Base-by-base conservation (phyloP, 2,888 invertebrate genomes). In the Meiosimyza decipiens region DNA sequence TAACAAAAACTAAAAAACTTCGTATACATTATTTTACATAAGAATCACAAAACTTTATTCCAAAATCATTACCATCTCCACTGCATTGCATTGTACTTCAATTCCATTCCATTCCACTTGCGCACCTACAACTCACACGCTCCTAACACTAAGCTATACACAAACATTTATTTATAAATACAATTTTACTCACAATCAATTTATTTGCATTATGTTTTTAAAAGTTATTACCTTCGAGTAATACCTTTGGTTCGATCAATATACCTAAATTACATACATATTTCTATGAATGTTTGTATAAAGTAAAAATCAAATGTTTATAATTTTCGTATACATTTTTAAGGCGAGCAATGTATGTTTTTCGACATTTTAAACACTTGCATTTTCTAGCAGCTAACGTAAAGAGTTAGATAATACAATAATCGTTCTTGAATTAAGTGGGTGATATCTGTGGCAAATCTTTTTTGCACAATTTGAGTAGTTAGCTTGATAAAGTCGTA, bases 11-110 rank as follows among this genome's bases (percentile, higher is more conserved):
- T 47, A 16, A 63, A 12, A 64, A 64, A 13, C 11, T 77, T 82
- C 83, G 83, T 81, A 81, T 81, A 81, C 83, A 79, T 83, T 82
- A 77, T 82, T 82, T 81, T 83, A 82, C 78, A 82, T 82, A 83
- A 79, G 82, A 83, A 81, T 81, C 83, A 83, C 81, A 81, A 60
- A n/a, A 60, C n/a, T 40, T 60, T 60, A 33, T 40, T 9, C 7
- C 16, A 33, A 40, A 62, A 47, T n/a, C 33, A 15, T 9, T 9
- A 60, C 15, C 22, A 62, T 40, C 47, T 62, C 33, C 9, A 16
- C 13, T 62, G 9, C 18, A 13, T 28, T 22, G 50, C 64, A 50
- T 50, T 64, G 22, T 16, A 18, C 51, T 62, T 47, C 60, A 62
- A 47, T 62, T 62, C 60, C 60, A 40, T 62, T 40, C 15, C 60